These are phyloP conservation scores for Arrhopalites spinosus DNA, from an alignment of 2,888 invertebrate species.

Conservation along the genomic window DNA sequence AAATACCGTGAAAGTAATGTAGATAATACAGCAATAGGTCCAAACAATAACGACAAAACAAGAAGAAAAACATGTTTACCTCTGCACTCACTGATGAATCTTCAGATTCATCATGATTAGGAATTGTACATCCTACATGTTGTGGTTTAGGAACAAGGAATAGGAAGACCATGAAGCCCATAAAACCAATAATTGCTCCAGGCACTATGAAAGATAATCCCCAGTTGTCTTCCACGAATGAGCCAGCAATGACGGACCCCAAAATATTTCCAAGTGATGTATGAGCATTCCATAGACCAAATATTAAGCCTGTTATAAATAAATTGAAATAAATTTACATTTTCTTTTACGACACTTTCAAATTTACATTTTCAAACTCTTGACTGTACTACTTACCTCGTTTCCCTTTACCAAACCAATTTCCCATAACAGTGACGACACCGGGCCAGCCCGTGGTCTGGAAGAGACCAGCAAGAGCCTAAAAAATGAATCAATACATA, in stretches of 20 bases:
- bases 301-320: constrained; percentile 69
- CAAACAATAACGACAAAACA: too few species aligned
- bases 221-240: constrained; percentile 87
- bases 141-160: constrained; percentile 83
- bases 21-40: too few species aligned
- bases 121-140: constrained; percentile 69
- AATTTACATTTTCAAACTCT: neutral
- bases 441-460: constrained; percentile 98
- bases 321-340: neutral
- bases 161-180: constrained; percentile 77
- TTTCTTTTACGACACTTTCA: neutral
- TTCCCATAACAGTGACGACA: constrained; percentile 89
- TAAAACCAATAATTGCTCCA: constrained; percentile 75
- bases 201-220: constrained; percentile 85
- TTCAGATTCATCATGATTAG: constrained; percentile 58
- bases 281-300: constrained; percentile 97
- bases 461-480: constrained; percentile 80
- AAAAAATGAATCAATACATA: constrained; percentile 29
- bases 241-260: constrained; percentile 85
- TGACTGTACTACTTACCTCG: constrained; percentile 64
- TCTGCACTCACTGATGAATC: neutral
- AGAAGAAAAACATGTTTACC: too few species aligned
- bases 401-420: constrained; percentile 94
- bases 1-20: neutral
- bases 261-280: constrained; percentile 94